Conservation (phyloP, 2,113 vertebrate genomes). For the Ginglymostoma cirratum region DNA sequence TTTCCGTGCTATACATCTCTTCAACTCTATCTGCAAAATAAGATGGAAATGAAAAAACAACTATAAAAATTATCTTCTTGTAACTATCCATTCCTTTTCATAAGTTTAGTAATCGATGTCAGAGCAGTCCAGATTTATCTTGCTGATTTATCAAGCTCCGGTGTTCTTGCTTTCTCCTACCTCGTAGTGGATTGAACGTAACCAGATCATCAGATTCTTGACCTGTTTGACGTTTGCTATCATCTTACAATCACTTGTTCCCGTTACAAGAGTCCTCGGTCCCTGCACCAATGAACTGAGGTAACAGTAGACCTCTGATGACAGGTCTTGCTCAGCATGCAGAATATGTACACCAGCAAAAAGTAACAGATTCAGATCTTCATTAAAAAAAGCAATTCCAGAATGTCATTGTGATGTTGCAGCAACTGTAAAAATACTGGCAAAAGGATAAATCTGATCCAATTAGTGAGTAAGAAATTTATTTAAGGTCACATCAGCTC, state of each 20-base stretch:
- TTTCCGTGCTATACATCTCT: no score
- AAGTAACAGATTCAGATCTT: not conserved
- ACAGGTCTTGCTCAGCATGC: not conserved
- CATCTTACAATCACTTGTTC: slow-evolving; percentile 10
- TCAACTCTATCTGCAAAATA: not conserved
- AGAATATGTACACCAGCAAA: not conserved
- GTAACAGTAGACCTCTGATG: slow-evolving; percentile 6
- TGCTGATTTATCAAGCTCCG: not conserved
- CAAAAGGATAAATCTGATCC: not conserved
- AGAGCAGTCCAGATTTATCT: not conserved
- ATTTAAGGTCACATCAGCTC: slow-evolving; percentile 33
- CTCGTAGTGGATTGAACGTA: not conserved
- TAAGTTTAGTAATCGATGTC: not conserved
- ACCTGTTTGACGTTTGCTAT: not conserved
- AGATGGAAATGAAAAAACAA: not conserved
- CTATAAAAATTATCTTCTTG: not conserved
- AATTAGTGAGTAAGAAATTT: slow-evolving; percentile 30
- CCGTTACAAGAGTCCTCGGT: not conserved
- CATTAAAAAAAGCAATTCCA: not conserved
- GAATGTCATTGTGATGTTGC: not conserved
- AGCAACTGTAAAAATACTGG: slow-evolving; percentile 5
- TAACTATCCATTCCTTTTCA: not conserved
- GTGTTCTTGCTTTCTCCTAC: not conserved
- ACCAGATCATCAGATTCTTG: not conserved
- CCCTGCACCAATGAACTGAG: not conserved